These are phyloP conservation scores for Cairina moschata DNA, from an alignment of 2,113 vertebrate species.

Conservation along the genomic window DNA sequence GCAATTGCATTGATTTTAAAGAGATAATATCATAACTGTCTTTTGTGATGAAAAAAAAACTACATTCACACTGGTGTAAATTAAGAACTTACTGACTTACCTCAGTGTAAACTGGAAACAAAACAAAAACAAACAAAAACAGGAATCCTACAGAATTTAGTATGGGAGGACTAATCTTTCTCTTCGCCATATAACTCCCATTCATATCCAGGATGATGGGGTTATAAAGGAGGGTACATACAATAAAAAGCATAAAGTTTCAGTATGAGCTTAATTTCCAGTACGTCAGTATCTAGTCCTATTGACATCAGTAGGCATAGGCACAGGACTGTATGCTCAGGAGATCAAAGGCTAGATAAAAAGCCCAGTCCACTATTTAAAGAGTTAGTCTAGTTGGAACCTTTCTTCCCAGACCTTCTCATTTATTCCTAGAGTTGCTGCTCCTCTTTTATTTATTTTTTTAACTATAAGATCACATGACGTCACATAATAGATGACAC, in stretches of 20 bases:
- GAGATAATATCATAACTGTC: not conserved
- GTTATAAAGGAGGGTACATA: not conserved
- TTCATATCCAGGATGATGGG: not conserved
- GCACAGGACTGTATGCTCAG: not conserved
- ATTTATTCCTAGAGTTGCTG: not conserved
- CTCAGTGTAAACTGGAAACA: not conserved
- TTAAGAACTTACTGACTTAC: not conserved
- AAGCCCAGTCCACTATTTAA: not conserved
- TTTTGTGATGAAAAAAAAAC: not conserved
- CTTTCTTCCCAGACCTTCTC: not conserved
- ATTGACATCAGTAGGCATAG: not conserved
- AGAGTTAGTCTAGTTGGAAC: not conserved
- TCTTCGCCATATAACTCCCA: not conserved
- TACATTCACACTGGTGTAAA: conserved; percentile 16
- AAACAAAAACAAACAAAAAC: not conserved
- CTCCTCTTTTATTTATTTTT: not conserved
- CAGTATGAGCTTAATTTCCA: not conserved
- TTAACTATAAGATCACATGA: not conserved
- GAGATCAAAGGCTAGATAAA: not conserved
- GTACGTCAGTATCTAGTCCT: accelerated
- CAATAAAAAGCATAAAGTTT: not conserved
- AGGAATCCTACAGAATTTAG: not conserved
- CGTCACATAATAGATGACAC: not conserved
- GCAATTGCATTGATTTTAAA: not conserved
- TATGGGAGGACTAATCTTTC: not conserved